Evolutionary conservation across 2,797 vertebrate genomes (phyloP).

Genomic region (Aplochiton taeniatus): DNA sequence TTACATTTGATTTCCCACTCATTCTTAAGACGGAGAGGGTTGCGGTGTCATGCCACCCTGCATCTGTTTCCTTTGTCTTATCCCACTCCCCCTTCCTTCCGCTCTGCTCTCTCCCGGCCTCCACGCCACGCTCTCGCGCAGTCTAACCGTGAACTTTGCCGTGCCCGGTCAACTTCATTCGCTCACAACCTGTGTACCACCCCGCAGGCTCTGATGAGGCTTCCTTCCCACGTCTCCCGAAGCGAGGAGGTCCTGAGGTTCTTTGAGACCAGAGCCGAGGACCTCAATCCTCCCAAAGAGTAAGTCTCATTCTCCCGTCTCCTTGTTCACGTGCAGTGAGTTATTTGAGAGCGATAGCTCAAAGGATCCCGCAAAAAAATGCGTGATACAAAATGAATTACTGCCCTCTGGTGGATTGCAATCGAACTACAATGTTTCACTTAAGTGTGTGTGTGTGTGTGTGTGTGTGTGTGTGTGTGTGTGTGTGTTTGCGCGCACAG

Average conservation of each 20-base stretch:
- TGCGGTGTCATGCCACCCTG: conserved; percentile 23
- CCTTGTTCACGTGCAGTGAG: too few species aligned
- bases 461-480: conserved; percentile 21
- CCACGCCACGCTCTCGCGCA: conserved; percentile 27
- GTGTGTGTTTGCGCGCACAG: not conserved
- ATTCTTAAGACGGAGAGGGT: not conserved
- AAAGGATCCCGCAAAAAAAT: not conserved
- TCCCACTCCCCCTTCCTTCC: conserved; percentile 55
- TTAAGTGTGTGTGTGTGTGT: conserved; percentile 4
- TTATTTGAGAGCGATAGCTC: too few species aligned
- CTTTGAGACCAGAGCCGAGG: conserved; percentile 91
- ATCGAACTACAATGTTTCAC: not conserved
- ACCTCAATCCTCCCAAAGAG: conserved; percentile 92
- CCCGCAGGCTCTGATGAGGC: conserved; percentile 84
- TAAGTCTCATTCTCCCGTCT: conserved; percentile 71
- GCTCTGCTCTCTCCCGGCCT: conserved; percentile 50
- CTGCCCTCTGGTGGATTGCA: conserved; percentile 39
- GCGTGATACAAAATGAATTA: conserved; percentile 16
- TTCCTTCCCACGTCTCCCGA: conserved; percentile 88
- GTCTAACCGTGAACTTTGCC: conserved; percentile 33
- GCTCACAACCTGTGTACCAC: too few species aligned
- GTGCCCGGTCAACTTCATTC: conserved; percentile 1
- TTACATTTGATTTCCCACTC: not conserved
- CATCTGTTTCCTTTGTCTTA: conserved; percentile 51
- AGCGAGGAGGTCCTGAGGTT: conserved; percentile 91